These are phyloP conservation scores for Tenualosa thibaudeaui DNA, from an alignment of 2,797 vertebrate species.

Conservation along the genomic window DNA sequence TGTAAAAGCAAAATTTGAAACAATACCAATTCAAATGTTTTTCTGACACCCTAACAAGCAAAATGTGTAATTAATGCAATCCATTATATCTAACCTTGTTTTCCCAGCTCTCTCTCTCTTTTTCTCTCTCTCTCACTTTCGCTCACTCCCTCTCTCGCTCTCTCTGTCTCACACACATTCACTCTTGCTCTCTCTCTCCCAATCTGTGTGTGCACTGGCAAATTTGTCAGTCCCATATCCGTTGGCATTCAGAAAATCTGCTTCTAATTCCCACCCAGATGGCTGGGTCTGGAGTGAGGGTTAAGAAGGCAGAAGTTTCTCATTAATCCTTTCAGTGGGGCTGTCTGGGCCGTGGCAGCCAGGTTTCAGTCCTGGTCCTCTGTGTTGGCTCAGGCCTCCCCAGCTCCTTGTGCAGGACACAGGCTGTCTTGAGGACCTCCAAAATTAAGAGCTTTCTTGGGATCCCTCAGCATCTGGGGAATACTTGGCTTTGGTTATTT, in stretches of 20 bases:
- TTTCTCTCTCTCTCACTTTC: background rate
- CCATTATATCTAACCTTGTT: background rate
- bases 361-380: background rate
- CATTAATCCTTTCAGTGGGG: conserved; percentile 53
- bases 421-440: conserved; percentile 26
- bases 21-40: background rate
- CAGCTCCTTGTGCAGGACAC: background rate
- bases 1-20: background rate
- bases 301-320: conserved; percentile 48
- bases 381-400: background rate
- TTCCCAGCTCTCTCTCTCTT: background rate
- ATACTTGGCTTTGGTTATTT: conserved; percentile 6
- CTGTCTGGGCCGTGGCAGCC: conserved; percentile 20
- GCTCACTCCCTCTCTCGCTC: background rate
- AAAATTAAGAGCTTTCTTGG: conserved; percentile 43
- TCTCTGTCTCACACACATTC: background rate
- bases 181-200: background rate
- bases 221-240: conserved; percentile 42
- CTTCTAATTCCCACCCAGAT: conserved; percentile 39
- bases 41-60: background rate
- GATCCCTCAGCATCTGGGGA: conserved; percentile 37
- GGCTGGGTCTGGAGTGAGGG: conserved; percentile 31
- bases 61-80: background rate
- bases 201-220: conserved; percentile 14
- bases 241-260: conserved; percentile 35